A percentile compares a stretch with the other conserved stretches of the same genome.
Evolutionary conservation across 2,888 invertebrate genomes (phyloP).

Genomic region (Drosophila rubida): DNA sequence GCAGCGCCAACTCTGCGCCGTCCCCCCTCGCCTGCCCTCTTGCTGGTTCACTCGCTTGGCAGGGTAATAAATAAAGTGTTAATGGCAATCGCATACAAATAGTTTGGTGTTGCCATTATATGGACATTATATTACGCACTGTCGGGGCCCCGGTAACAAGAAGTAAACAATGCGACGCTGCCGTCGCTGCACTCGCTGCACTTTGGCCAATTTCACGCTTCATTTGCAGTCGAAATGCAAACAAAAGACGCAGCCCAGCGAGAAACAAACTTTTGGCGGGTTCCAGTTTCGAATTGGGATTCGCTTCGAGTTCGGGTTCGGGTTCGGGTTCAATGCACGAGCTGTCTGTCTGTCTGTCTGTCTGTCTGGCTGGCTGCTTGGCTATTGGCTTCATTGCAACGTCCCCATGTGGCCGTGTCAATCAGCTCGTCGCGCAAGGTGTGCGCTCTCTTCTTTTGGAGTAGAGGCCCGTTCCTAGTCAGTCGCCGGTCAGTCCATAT

Average conservation of each 20-base stretch:
- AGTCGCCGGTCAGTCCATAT: constrained; percentile 42
- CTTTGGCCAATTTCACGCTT: constrained; percentile 83
- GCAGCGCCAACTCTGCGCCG: neutral
- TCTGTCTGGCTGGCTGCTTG: constrained; percentile 27
- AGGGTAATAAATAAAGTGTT: constrained; percentile 82
- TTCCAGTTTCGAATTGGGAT: constrained; percentile 1
- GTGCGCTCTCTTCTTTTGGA: constrained; percentile 55
- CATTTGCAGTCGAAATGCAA: constrained; percentile 79
- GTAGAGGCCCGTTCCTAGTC: constrained; percentile 21
- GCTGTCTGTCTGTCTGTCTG: constrained; percentile 42
- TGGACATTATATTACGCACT: constrained; percentile 54
- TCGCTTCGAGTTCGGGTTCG: constrained; percentile 29
- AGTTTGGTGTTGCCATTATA: constrained; percentile 78
- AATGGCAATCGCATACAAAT: constrained; percentile 82
- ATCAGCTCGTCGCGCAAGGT: constrained; percentile 81
- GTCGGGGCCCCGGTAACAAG: constrained; percentile 68
- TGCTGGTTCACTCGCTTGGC: constrained; percentile 2
- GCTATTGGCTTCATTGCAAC: constrained; percentile 26
- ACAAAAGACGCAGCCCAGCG: constrained; percentile 62
- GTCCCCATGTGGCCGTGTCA: constrained; percentile 79
- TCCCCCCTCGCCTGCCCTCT: neutral
- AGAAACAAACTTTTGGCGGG: constrained; percentile 53
- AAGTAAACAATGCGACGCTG: constrained; percentile 79
- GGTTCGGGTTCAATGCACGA: constrained; percentile 67
- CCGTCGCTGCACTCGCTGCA: constrained; percentile 64